These are phyloP conservation scores for Xanthia icteritia DNA, from an alignment of 2,888 invertebrate species.

Conservation along the genomic window DNA sequence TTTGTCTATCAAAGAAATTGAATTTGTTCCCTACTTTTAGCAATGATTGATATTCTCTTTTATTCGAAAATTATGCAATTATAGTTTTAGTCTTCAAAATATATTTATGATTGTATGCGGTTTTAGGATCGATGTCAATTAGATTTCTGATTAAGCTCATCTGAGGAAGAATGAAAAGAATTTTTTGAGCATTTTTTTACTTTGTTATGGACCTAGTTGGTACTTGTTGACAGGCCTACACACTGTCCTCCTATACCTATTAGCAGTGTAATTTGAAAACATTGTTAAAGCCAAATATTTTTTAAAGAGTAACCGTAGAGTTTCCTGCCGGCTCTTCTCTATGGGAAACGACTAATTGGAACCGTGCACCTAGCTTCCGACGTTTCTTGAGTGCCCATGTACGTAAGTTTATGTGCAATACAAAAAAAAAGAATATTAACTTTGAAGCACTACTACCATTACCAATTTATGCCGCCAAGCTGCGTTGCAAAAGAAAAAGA, in stretches of 20 bases:
- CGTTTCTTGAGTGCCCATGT: neutral
- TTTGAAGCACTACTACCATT: neutral
- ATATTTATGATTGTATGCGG: neutral
- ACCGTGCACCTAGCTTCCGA: neutral
- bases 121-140: neutral
- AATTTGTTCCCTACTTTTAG: slow-evolving; percentile 46
- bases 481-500: neutral
- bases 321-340: neutral
- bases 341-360: neutral
- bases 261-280: neutral
- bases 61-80: neutral
- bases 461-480: neutral
- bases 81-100: neutral
- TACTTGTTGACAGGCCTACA: neutral
- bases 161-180: neutral
- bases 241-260: neutral
- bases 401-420: neutral
- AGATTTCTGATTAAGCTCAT: neutral
- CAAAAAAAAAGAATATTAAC: neutral
- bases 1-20: slow-evolving; percentile 68
- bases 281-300: neutral
- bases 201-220: neutral
- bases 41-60: slow-evolving; percentile 23
- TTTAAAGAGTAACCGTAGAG: too few relatives aligned
- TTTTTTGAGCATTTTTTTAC: neutral